Evolutionary conservation across 1,140 invertebrate genomes (phyloP).

Genomic region (Scaptomyza pallida): DNA sequence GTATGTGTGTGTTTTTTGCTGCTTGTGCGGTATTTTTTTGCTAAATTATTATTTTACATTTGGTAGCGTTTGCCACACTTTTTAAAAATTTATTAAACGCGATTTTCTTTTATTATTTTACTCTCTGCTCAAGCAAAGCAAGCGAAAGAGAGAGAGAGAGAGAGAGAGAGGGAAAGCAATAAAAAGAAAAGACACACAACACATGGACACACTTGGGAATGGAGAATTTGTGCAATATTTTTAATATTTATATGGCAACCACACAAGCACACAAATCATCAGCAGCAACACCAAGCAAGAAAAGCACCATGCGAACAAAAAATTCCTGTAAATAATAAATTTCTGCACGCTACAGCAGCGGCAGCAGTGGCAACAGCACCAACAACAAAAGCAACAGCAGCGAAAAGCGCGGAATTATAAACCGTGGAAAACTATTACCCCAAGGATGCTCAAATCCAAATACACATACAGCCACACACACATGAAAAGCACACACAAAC

Average conservation of each 20-base stretch:
- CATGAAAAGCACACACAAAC: conserved; percentile 12
- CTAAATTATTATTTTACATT: conserved; percentile 75
- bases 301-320: conserved; percentile 57
- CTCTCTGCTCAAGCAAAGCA: conserved; percentile 45
- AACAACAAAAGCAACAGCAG: conserved; percentile 17
- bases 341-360: conserved; percentile 47
- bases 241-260: conserved; percentile 81
- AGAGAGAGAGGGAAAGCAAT: conserved; percentile 6
- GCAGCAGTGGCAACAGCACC: conserved; percentile 26
- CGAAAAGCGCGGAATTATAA: conserved; percentile 77
- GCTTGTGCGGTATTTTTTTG: conserved; percentile 5
- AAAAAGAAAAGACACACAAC: conserved; percentile 20
- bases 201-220: conserved; percentile 42
- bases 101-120: conserved; percentile 53
- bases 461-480: conserved; percentile 51
- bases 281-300: conserved; percentile 61
- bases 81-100: conserved; percentile 79
- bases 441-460: conserved; percentile 81
- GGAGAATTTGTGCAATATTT: conserved; percentile 78
- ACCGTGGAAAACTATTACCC: conserved; percentile 81
- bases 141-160: neutral
- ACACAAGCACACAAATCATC: conserved; percentile 77
- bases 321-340: conserved; percentile 81
- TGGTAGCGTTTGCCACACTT: conserved; percentile 64
- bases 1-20: conserved; percentile 29